Evolutionary conservation across 2,888 invertebrate genomes (phyloP).

Genomic region (Pogonocherus hispidulus): DNA sequence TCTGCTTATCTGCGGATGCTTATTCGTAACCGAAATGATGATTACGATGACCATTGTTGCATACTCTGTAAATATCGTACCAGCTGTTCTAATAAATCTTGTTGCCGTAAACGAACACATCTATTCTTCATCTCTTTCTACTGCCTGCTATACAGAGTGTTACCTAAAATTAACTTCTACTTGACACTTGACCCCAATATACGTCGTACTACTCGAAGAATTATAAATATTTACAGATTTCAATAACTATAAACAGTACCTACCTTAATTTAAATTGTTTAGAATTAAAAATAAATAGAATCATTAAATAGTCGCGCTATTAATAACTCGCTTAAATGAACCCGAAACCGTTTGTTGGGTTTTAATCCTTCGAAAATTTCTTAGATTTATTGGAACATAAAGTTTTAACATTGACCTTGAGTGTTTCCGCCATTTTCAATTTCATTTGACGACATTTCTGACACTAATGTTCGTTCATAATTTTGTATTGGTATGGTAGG

Average conservation of each 20-base stretch:
- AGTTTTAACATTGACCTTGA: constrained; percentile 20
- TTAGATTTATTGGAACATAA: background rate
- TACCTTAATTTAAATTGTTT: background rate
- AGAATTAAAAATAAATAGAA: no score
- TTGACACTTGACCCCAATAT: background rate
- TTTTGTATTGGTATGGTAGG: no score
- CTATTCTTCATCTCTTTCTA: background rate
- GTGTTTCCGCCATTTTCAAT: constrained; percentile 5
- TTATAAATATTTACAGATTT: background rate
- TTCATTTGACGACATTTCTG: background rate
- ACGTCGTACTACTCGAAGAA: background rate
- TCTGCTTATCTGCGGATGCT: no score
- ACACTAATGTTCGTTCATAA: background rate
- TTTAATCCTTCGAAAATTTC: background rate
- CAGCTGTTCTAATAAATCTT: constrained; percentile 3
- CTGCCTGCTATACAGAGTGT: background rate
- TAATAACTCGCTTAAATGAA: background rate
- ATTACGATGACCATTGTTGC: no score
- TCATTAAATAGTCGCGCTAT: background rate
- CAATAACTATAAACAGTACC: constrained; percentile 19
- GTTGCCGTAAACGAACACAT: no score
- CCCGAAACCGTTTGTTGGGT: no score
- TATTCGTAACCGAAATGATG: no score
- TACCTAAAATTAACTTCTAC: background rate
- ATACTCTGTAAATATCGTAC: background rate